Conservation (phyloP, 2,113 vertebrate species). For the Psilopsiagon aurifrons region DNA sequence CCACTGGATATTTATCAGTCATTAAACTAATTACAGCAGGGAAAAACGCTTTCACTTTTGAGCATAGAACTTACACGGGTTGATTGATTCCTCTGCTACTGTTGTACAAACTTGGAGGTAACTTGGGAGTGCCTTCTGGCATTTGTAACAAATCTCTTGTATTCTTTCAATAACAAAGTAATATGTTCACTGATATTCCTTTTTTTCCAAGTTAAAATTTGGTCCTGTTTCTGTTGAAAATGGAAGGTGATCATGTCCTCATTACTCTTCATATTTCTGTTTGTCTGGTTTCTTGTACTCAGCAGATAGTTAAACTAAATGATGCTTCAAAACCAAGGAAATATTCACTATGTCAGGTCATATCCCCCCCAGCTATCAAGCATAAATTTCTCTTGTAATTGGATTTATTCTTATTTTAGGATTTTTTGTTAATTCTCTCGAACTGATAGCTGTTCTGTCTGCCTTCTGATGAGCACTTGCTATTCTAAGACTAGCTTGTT, state of each 20-base stretch:
- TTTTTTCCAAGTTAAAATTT: background rate
- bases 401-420: background rate
- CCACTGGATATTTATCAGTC: slow-evolving; percentile 39
- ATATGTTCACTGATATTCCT: background rate
- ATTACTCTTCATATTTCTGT: background rate
- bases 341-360: background rate
- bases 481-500: background rate
- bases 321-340: background rate
- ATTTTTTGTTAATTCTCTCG: background rate
- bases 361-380: background rate
- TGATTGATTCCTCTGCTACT: slow-evolving; percentile 54
- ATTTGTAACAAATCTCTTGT: slow-evolving; percentile 10
- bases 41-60: slow-evolving; percentile 41
- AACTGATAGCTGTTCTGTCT: background rate
- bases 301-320: background rate
- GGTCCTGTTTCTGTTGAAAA: background rate
- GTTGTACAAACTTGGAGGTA: slow-evolving; percentile 46
- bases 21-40: slow-evolving; percentile 42
- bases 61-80: background rate
- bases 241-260: background rate
- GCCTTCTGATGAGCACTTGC: background rate
- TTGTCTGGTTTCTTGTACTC: background rate
- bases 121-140: background rate
- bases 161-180: background rate
- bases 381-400: background rate